Percentiles rank a stretch among this genome's conserved stretches.
Conservation (phyloP, 2,888 invertebrate species). For the Drosophila nr. perissopoda region DNA sequence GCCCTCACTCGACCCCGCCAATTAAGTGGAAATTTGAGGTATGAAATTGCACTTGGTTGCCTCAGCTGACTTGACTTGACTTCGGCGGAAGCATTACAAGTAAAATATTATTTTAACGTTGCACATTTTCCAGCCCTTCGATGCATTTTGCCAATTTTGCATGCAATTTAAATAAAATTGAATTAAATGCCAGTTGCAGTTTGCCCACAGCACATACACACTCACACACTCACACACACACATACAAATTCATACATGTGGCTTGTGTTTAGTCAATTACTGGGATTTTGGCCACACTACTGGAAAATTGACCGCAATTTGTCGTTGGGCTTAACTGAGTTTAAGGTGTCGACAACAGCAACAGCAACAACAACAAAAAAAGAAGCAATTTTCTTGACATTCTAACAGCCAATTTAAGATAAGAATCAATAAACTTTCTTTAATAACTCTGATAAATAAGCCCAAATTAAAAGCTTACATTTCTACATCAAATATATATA, state of each 20-base stretch:
- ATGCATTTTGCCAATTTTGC: conserved; percentile 60
- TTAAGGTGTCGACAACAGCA: conserved; percentile 17
- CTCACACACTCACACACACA: conserved; percentile 22
- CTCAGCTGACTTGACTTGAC: conserved; percentile 1
- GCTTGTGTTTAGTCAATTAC: conserved; percentile 50
- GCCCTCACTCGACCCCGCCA: conserved; percentile 42
- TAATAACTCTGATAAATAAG: not conserved
- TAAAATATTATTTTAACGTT: conserved; percentile 69
- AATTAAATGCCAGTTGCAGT: conserved; percentile 63
- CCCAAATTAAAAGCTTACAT: not conserved
- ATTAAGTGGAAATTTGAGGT: conserved; percentile 78
- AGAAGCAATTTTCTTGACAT: conserved; percentile 34
- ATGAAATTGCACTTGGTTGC: conserved; percentile 65
- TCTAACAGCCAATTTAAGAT: conserved; percentile 4
- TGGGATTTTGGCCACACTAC: conserved; percentile 53
- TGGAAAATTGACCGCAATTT: conserved; percentile 47
- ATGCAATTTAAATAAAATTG: conserved; percentile 75
- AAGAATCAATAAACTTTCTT: not conserved
- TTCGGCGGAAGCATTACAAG: conserved; percentile 48
- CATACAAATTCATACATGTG: not conserved
- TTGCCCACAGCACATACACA: conserved; percentile 25
- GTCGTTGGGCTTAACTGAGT: conserved; percentile 26
- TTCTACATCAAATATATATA: not conserved
- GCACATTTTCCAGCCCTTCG: conserved; percentile 20
- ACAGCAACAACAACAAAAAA: conserved; percentile 16